A percentile compares a stretch with the other conserved stretches of the same genome.
phyloP scores from a whole-genome alignment of 1,140 invertebrate genomes.

The Archivesica marissinica region DNA sequence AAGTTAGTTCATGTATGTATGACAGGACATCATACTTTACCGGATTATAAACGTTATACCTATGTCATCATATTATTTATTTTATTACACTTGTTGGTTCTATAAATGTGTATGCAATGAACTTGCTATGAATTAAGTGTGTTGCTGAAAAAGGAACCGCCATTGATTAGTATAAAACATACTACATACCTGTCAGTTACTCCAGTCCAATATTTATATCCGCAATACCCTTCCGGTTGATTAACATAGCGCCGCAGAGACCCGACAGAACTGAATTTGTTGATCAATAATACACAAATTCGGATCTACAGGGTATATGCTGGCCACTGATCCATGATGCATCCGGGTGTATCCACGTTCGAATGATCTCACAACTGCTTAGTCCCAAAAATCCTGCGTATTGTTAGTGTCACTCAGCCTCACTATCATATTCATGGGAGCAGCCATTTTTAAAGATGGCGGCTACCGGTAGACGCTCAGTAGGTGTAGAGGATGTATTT shows the following conservation, averaged over 20 bases:
- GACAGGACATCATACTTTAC: too few species aligned
- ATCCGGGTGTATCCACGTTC: background rate
- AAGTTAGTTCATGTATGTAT: too few species aligned
- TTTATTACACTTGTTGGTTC: too few species aligned
- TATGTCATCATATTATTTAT: too few species aligned
- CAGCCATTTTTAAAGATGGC: conserved; percentile 61
- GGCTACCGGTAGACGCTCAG: conserved; percentile 15
- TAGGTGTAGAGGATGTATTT: background rate
- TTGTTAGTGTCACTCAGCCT: conserved; percentile 14
- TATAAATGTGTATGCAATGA: too few species aligned
- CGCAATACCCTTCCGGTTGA: background rate
- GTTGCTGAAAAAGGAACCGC: too few species aligned
- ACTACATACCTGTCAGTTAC: background rate
- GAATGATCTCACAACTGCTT: background rate
- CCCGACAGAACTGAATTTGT: conserved; percentile 77
- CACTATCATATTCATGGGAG: conserved; percentile 19
- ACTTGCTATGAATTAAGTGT: too few species aligned
- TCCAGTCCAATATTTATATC: background rate
- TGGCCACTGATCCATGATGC: conserved; percentile 41
- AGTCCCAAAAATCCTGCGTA: background rate
- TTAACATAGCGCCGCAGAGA: conserved; percentile 58
- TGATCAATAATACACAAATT: conserved; percentile 66
- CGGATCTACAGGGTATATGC: conserved; percentile 65
- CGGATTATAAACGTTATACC: too few species aligned
- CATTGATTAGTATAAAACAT: too few species aligned